Conservation (phyloP, 2,113 vertebrate genomes). For the Vulpes ferrilata region DNA sequence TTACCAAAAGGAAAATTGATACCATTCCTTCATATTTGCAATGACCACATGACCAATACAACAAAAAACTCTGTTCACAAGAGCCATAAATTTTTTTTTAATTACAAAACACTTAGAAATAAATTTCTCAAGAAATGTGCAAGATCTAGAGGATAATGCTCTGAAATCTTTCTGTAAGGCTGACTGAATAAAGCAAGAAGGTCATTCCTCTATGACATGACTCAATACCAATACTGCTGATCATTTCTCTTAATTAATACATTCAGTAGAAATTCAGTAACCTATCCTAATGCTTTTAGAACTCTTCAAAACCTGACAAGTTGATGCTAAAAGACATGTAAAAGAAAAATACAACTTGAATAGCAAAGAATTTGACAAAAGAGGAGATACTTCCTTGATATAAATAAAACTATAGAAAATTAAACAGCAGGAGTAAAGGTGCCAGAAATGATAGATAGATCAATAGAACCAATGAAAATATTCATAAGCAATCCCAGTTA, state of each 20-base stretch:
- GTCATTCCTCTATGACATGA: rapidly evolving
- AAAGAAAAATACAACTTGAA: neutral
- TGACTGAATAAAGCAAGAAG: neutral
- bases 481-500: neutral
- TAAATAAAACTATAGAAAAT: neutral
- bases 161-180: neutral
- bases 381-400: neutral
- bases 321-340: neutral
- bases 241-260: neutral
- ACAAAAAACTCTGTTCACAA: neutral
- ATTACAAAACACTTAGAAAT: neutral
- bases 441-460: neutral
- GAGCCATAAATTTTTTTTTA: neutral
- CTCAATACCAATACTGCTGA: neutral
- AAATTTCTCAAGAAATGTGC: neutral
- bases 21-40: neutral
- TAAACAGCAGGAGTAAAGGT: neutral
- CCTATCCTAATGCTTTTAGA: neutral
- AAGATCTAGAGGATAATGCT: neutral
- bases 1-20: neutral
- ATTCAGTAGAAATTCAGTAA: neutral
- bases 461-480: neutral
- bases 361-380: neutral
- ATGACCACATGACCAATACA: neutral
- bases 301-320: neutral